Evolutionary conservation across 2,888 invertebrate species (phyloP).

Genomic region (Himalopsyche tibetana): DNA sequence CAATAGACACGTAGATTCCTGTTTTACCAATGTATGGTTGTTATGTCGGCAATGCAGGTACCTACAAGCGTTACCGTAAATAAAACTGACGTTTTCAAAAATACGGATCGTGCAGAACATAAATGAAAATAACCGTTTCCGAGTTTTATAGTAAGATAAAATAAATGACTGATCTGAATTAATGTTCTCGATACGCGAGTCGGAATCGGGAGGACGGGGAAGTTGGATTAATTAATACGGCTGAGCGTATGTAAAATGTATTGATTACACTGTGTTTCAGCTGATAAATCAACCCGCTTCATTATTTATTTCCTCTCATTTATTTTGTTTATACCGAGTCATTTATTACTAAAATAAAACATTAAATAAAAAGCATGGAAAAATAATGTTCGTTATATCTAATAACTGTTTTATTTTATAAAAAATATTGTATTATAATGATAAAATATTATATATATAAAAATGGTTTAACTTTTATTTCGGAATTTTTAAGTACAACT

Average conservation of each 20-base stretch:
- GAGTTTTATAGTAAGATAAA: slow-evolving; percentile 37
- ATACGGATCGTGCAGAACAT: background rate
- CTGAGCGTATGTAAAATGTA: slow-evolving; percentile 57
- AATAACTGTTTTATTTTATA: background rate
- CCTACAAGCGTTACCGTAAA: background rate
- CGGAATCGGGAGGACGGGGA: slow-evolving; percentile 35
- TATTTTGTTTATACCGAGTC: background rate
- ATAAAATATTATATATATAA: too few species aligned
- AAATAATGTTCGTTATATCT: background rate
- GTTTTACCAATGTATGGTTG: too few species aligned
- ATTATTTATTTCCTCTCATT: slow-evolving; percentile 49
- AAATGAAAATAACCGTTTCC: slow-evolving; percentile 36
- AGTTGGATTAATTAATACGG: slow-evolving; percentile 54
- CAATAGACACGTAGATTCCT: too few species aligned
- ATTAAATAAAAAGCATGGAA: background rate
- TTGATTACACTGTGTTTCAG: slow-evolving; percentile 58
- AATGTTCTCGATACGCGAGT: slow-evolving; percentile 39
- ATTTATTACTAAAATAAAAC: background rate
- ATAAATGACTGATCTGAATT: slow-evolving; percentile 37
- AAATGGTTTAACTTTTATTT: too few species aligned
- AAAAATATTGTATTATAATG: too few species aligned
- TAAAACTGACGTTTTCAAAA: background rate
- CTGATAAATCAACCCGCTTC: slow-evolving; percentile 53
- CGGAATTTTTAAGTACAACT: too few species aligned
- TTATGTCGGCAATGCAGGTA: too few species aligned